Conservation (phyloP, 2,113 vertebrate genomes). For the Argyrosomus japonicus region DNA sequence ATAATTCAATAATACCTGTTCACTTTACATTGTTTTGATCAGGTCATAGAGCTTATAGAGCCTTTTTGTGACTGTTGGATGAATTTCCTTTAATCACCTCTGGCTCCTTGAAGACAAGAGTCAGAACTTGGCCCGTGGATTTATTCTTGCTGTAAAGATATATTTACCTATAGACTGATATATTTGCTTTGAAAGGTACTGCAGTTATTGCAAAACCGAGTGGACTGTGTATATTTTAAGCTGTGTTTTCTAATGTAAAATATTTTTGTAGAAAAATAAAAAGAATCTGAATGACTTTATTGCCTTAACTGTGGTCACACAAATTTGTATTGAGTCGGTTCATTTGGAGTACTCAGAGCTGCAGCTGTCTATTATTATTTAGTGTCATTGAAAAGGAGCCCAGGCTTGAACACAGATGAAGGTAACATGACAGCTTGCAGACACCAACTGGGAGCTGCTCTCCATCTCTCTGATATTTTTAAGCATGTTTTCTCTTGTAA, state of each 20-base stretch:
- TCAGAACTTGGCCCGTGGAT: constrained; percentile 46
- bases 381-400: constrained; percentile 24
- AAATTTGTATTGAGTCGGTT: not conserved
- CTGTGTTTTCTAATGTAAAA: constrained; percentile 83
- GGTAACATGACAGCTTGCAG: constrained; percentile 43
- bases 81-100: not conserved
- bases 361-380: constrained; percentile 31
- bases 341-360: constrained; percentile 3
- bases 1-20: constrained; percentile 30
- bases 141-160: constrained; percentile 75
- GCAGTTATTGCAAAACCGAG: constrained; percentile 67
- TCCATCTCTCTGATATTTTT: constrained; percentile 32
- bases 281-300: constrained; percentile 50
- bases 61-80: constrained; percentile 33
- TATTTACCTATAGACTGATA: constrained; percentile 82
- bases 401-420: constrained; percentile 40
- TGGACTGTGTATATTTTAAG: constrained; percentile 79
- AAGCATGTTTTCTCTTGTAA: constrained; percentile 37
- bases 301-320: not conserved
- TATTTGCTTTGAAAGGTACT: constrained; percentile 76
- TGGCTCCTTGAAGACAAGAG: constrained; percentile 21
- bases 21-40: constrained; percentile 51
- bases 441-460: constrained; percentile 44
- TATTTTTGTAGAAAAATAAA: constrained; percentile 86
- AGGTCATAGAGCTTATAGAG: constrained; percentile 28